Base-by-base conservation (phyloP, 1,140 invertebrate species). In the Drosophila truncata region DNA sequence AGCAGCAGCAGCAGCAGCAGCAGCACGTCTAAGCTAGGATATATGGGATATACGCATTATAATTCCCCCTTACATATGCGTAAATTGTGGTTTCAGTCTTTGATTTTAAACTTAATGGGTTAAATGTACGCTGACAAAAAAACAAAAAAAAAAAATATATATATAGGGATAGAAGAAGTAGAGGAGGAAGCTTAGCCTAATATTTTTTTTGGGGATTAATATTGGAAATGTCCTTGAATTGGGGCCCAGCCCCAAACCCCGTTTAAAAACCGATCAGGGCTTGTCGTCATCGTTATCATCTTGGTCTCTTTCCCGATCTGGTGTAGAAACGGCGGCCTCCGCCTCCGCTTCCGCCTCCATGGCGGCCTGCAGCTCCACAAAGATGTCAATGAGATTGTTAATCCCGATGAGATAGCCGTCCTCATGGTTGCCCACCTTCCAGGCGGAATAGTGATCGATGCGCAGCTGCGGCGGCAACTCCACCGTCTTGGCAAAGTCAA, bases 391-490 rank as follows among this genome's bases (percentile, higher is more conserved):
- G 50, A 99, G 94, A 94, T 99, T 99, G 91, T 98, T 97, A 13
- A 99, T 94, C 41, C 99, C 99, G 74, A 97, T 97, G 57, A 99
- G 94, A 93, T 99, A 99, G 31, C 99, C 99, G 92, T 99, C 99
- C 94, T 99, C 99, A 90, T 99, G 98, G 93, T 99, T 99, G n/a
- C 98, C 98, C 35, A 99, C 97, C 77, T 96, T 95, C 99, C 98
- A 99, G 42, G 95, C 95, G 10, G 95, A 95, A 60, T 95, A 95
- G 92, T 99, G 99, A 66, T 95, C 95, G 61, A 99, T 97, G 46
- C 93, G 93, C 47, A 97, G 91, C 59, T 95, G 94, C 2, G 95
- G 94, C 3, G 98, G 97, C 49, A 99, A 93, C 16, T 95, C 95
- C 50, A 97, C 95, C 3, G 98, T 99, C 93, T 99, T 99, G 10